Evolutionary conservation across 2,888 invertebrate genomes (phyloP).

Genomic region (Ferdinandea cuprea): DNA sequence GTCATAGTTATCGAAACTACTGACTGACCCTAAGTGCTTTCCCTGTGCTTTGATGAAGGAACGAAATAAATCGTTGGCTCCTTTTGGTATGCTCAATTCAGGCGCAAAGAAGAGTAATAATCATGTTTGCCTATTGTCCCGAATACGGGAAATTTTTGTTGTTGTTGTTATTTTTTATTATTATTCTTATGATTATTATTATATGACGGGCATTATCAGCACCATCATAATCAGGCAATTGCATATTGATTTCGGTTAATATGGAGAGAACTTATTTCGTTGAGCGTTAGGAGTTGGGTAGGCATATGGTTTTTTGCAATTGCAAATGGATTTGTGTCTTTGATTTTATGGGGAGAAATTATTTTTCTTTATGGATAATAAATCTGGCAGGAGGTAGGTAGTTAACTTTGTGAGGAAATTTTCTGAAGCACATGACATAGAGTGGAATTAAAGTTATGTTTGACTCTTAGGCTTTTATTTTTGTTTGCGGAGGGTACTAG

Average conservation of each 20-base stretch:
- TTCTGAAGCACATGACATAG: conserved; percentile 32
- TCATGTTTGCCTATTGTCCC: conserved; percentile 22
- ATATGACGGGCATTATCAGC: conserved; percentile 45
- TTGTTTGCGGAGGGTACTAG: too few species aligned
- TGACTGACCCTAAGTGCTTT: conserved; percentile 61
- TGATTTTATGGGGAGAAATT: background rate
- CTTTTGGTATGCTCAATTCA: conserved; percentile 41
- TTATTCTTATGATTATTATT: conserved; percentile 55
- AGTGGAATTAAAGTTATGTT: background rate
- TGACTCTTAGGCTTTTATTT: too few species aligned
- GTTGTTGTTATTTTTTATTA: background rate
- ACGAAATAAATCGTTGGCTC: conserved; percentile 44
- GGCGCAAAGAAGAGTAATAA: background rate
- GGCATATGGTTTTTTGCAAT: conserved; percentile 25
- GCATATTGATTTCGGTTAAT: conserved; percentile 60
- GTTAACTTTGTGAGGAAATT: background rate
- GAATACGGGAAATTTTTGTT: background rate
- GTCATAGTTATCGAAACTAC: conserved; percentile 50
- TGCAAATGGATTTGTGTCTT: conserved; percentile 11
- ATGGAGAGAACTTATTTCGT: conserved; percentile 21
- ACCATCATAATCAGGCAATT: conserved; percentile 54
- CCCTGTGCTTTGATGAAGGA: conserved; percentile 51
- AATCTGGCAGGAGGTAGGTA: background rate
- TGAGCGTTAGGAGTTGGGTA: background rate
- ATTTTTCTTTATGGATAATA: background rate